Conservation (phyloP, 2,888 invertebrate species). For the Cerceris ruficornis region DNA sequence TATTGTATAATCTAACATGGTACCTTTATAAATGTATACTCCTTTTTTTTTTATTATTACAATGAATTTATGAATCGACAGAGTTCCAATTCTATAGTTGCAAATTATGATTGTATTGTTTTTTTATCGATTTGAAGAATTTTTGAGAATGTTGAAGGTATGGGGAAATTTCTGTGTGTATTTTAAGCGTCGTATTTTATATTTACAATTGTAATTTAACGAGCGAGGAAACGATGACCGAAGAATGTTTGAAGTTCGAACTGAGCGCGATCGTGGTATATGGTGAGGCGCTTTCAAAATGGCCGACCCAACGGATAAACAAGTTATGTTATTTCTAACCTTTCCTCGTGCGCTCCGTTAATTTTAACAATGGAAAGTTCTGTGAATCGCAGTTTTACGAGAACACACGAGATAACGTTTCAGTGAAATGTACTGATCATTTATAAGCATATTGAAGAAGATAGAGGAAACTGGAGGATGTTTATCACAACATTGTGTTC, state of each 20-base stretch:
- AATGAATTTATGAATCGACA: too few species aligned
- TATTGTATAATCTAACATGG: neutral
- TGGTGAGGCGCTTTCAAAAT: conserved; percentile 70
- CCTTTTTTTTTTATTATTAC: neutral
- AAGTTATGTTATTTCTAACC: conserved; percentile 75
- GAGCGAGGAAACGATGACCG: too few species aligned
- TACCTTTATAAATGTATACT: neutral
- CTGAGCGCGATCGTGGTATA: conserved; percentile 10
- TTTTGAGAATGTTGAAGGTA: neutral
- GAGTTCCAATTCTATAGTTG: too few species aligned
- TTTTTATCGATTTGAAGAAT: neutral
- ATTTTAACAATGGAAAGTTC: conserved; percentile 40
- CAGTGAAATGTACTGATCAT: neutral
- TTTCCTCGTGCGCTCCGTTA: conserved; percentile 63
- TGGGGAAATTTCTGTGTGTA: neutral
- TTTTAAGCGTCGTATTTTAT: too few species aligned
- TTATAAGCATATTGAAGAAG: neutral
- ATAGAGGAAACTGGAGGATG: conserved; percentile 56
- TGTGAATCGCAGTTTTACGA: conserved; percentile 5
- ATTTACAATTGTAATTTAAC: too few species aligned
- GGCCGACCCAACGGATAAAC: conserved; percentile 76
- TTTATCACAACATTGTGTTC: conserved; percentile 64
- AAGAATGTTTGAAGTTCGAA: too few species aligned
- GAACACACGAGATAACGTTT: conserved; percentile 8
- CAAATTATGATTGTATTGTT: neutral